Percentiles rank a stretch among this genome's conserved stretches.
These are phyloP conservation scores for Drosophila navojoa DNA, from an alignment of 1,140 invertebrate species.

Conservation along the genomic window DNA sequence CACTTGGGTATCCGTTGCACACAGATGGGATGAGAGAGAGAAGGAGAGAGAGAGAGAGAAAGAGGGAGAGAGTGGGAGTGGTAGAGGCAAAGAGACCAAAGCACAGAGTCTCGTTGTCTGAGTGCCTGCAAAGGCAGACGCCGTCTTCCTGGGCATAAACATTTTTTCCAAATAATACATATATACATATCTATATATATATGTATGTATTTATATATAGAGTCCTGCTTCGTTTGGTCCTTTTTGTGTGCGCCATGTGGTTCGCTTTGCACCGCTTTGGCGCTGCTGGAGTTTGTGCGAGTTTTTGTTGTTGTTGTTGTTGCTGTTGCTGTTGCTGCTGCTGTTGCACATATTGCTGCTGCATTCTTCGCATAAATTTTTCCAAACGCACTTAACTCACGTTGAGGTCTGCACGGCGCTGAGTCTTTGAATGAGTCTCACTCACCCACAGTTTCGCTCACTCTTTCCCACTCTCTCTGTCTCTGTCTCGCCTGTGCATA, in stretches of 20 bases:
- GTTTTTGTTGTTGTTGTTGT: constrained; percentile 7
- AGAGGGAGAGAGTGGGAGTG: neutral
- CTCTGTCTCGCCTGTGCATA: constrained; percentile 30
- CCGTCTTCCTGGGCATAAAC: constrained; percentile 41
- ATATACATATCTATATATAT: neutral
- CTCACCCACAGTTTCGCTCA: too few species aligned
- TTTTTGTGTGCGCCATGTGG: constrained; percentile 42
- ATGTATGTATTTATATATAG: constrained; percentile 7
- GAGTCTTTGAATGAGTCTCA: constrained; percentile 71
- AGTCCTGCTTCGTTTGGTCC: constrained; percentile 47
- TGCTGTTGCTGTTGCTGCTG: constrained; percentile 32
- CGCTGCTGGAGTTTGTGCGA: constrained; percentile 6
- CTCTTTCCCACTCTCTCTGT: neutral
- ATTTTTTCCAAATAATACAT: constrained; percentile 46
- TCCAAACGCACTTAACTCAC: constrained; percentile 77
- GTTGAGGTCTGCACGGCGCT: constrained; percentile 50
- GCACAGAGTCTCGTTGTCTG: too few species aligned
- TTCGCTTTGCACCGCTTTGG: constrained; percentile 1
- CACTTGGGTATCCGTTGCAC: constrained; percentile 46
- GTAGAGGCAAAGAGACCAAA: neutral
- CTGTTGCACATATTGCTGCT: constrained; percentile 74
- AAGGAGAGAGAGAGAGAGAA: neutral
- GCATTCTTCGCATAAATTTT: constrained; percentile 82
- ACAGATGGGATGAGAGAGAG: neutral
- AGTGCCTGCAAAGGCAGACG: constrained; percentile 41